Evolutionary conservation across 2,113 vertebrate genomes (phyloP).

Genomic region (Neomonachus schauinslandi): DNA sequence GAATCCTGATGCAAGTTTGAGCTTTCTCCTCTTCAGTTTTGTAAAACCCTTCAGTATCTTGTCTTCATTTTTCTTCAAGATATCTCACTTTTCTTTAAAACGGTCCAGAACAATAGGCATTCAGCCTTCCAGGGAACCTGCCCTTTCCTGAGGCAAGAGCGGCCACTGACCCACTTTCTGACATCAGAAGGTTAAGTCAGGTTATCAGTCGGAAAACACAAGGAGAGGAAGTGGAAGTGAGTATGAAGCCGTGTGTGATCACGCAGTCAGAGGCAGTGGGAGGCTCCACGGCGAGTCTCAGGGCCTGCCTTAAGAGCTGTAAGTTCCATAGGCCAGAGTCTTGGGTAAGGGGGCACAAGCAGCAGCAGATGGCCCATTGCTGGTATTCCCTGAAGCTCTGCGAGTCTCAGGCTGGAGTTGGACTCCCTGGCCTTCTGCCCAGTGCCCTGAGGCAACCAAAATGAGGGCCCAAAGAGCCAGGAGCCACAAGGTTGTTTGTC

Average conservation of each 20-base stretch:
- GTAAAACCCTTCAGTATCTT: background rate
- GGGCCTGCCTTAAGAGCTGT: background rate
- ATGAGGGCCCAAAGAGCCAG: constrained; percentile 67
- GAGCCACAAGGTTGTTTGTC: constrained; percentile 67
- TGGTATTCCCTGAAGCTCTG: background rate
- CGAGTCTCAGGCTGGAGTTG: background rate
- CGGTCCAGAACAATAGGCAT: background rate
- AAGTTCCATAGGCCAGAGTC: background rate
- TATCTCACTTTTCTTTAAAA: background rate
- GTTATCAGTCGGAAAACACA: background rate
- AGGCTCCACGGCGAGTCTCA: background rate
- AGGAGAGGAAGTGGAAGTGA: background rate
- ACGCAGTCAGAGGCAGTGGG: background rate
- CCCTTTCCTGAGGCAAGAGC: background rate
- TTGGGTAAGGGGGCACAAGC: background rate
- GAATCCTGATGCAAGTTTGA: no score
- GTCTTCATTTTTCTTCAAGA: background rate
- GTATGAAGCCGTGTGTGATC: background rate
- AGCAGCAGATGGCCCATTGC: background rate
- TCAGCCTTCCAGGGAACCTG: background rate
- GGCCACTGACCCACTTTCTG: background rate
- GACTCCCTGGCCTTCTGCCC: constrained; percentile 57
- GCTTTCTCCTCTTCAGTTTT: background rate
- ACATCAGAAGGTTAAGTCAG: background rate
- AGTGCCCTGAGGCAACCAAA: constrained; percentile 60